These are phyloP conservation scores for Lateolabrax maculatus DNA, from an alignment of 2,797 vertebrate species.

Conservation along the genomic window DNA sequence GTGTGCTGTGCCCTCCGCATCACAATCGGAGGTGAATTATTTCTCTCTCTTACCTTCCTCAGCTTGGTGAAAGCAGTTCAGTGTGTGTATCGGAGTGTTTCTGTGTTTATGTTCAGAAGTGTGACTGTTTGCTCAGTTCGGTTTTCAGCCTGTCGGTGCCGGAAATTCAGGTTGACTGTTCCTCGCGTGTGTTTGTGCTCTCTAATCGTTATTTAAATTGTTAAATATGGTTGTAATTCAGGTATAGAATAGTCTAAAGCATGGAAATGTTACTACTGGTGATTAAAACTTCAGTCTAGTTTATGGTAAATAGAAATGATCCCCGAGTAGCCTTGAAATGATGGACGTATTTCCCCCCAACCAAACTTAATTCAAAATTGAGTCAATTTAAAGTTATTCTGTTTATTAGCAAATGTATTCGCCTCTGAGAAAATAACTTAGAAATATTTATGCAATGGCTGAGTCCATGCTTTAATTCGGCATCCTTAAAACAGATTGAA, in stretches of 20 bases:
- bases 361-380: background rate
- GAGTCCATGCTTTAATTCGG: background rate
- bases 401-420: background rate
- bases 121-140: background rate
- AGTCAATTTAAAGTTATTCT: accelerated
- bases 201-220: background rate
- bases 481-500: background rate
- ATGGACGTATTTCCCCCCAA: accelerated
- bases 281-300: background rate
- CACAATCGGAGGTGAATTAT: constrained; percentile 67
- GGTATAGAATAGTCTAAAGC: background rate
- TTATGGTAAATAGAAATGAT: background rate
- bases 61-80: accelerated
- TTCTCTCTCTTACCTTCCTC: background rate
- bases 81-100: accelerated
- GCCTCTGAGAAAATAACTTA: background rate
- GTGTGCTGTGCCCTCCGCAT: constrained; percentile 76
- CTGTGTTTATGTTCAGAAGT: accelerated
- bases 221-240: background rate
- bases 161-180: background rate
- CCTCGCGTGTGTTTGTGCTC: background rate
- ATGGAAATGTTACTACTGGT: background rate
- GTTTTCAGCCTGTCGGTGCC: background rate
- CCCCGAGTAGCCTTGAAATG: background rate
- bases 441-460: accelerated